Conservation (phyloP, 1,140 invertebrate genomes). For the Dryas iulia region DNA sequence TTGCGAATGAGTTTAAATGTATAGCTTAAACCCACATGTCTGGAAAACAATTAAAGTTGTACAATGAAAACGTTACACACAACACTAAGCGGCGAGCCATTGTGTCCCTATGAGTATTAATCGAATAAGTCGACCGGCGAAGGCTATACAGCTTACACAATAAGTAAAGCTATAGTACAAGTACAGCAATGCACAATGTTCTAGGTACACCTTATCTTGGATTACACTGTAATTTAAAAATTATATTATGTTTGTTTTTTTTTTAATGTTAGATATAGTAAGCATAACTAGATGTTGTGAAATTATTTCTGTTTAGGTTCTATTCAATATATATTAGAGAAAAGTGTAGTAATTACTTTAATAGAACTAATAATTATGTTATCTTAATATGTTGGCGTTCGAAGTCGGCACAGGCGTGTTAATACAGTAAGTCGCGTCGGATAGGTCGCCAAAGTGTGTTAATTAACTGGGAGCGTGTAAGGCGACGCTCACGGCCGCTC, state of each 20-base stretch:
- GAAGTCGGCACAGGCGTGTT: constrained; percentile 30
- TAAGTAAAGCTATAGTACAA: not conserved
- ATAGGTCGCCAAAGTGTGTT: constrained; percentile 73
- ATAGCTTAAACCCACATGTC: constrained; percentile 22
- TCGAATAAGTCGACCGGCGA: constrained; percentile 48
- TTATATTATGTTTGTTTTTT: no score
- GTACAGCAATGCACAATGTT: not conserved
- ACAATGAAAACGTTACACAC: constrained; percentile 53
- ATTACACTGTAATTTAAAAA: not conserved
- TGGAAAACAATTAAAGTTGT: constrained; percentile 66
- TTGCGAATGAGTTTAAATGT: constrained; percentile 16
- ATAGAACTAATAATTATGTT: not conserved
- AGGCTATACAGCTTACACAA: not conserved
- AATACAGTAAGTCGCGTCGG: constrained; percentile 46
- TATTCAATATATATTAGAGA: no score
- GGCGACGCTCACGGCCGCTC: constrained; percentile 78
- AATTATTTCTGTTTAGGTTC: no score
- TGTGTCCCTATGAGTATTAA: constrained; percentile 59
- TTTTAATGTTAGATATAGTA: no score
- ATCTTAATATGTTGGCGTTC: not conserved
- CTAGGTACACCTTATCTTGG: not conserved
- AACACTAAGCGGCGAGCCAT: constrained; percentile 50
- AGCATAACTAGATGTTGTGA: no score
- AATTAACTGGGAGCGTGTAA: constrained; percentile 78
- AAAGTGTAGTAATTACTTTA: not conserved